A percentile compares a stretch with the other conserved stretches of the same genome.
phyloP scores from a whole-genome alignment of 1,140 invertebrate species.

The Drosophila chauvacae region DNA sequence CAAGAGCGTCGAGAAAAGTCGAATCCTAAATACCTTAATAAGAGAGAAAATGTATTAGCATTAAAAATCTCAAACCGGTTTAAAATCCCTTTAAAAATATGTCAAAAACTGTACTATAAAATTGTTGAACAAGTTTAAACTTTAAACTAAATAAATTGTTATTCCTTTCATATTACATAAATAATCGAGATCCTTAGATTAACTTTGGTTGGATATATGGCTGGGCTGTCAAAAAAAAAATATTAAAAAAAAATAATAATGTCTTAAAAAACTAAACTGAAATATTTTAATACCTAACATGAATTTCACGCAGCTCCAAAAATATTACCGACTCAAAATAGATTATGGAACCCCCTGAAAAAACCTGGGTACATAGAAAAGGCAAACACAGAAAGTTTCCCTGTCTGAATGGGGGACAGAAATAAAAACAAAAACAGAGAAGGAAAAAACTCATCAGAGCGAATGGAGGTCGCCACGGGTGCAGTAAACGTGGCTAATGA shows the following conservation, averaged over 20 bases:
- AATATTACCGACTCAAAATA: not conserved
- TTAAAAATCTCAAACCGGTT: too few species aligned
- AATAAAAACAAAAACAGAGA: conserved; percentile 27
- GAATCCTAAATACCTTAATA: not conserved
- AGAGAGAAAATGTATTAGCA: not conserved
- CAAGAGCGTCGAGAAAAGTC: not conserved
- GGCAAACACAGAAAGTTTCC: conserved; percentile 66
- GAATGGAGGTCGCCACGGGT: conserved; percentile 82
- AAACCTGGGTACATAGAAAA: conserved; percentile 37
- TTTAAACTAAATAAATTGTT: too few species aligned
- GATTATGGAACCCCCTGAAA: not conserved
- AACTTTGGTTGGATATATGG: too few species aligned
- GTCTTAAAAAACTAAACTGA: too few species aligned
- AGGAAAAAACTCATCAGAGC: conserved; percentile 75
- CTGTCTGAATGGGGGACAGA: conserved; percentile 38
- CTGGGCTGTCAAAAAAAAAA: too few species aligned
- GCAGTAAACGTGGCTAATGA: conserved; percentile 83
- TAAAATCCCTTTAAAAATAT: too few species aligned
- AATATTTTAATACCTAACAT: too few species aligned
- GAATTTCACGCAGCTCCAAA: not conserved
- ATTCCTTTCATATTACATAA: too few species aligned
- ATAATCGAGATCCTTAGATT: too few species aligned
- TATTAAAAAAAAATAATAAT: too few species aligned
- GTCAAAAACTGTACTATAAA: too few species aligned
- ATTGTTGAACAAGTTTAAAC: too few species aligned